Evolutionary conservation across 92 coral and sea anemone species (phyloP).

Genomic region (Phymanthus crucifer): DNA sequence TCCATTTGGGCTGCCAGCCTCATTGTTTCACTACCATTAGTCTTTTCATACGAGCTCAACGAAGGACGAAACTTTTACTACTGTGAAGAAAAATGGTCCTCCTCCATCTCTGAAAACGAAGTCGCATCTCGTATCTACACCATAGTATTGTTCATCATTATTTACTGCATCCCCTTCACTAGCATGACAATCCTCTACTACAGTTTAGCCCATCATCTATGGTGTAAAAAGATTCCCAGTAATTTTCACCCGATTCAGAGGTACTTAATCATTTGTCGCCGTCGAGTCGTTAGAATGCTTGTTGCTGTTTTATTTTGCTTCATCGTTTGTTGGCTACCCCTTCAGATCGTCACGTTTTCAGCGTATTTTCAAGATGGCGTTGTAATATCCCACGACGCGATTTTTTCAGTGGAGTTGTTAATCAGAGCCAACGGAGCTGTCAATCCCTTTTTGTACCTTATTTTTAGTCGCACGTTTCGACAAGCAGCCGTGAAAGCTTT

Average conservation of each 20-base stretch:
- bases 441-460: constrained; percentile 43
- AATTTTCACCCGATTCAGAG: constrained; percentile 34
- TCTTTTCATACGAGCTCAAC: constrained; percentile 51
- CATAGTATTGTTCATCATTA: constrained; percentile 62
- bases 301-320: constrained; percentile 52
- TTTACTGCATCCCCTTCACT: constrained; percentile 67
- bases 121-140: constrained; percentile 57
- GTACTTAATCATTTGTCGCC: constrained; percentile 23
- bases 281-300: constrained; percentile 50
- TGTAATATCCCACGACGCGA: constrained; percentile 21
- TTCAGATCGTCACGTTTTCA: constrained; percentile 53
- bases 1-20: constrained; percentile 65
- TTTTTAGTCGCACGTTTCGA: constrained; percentile 43
- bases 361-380: constrained; percentile 22
- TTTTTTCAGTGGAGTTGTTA: constrained; percentile 44
- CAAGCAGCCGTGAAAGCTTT: constrained; percentile 15
- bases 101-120: constrained; percentile 29
- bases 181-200: constrained; percentile 65
- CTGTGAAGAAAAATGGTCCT: constrained; percentile 76
- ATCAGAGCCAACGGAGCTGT: constrained; percentile 58
- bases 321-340: constrained; percentile 67
- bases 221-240: constrained; percentile 73
- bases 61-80: constrained; percentile 8
- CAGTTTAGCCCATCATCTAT: constrained; percentile 53
- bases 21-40: constrained; percentile 60